Percentiles rank a stretch among this genome's conserved stretches.
phyloP scores from a whole-genome alignment of 2,888 invertebrate species.

The Dryocosmus kuriphilus region DNA sequence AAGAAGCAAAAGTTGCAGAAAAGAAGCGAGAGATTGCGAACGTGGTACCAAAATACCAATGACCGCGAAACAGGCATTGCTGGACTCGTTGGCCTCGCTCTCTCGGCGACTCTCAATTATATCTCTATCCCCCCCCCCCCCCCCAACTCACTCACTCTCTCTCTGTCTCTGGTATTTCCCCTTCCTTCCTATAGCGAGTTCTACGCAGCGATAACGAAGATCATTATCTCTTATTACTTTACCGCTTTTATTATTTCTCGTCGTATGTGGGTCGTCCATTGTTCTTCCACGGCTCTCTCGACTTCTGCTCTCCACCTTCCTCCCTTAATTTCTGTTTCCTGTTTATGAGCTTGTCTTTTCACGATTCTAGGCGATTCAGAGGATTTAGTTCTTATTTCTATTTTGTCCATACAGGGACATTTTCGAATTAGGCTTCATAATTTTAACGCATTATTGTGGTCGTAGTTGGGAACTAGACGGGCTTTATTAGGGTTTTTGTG shows the following conservation, averaged over 20 bases:
- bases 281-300: conserved; percentile 49
- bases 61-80: conserved; percentile 38
- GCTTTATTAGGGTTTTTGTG: no score
- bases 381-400: background rate
- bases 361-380: background rate
- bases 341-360: conserved; percentile 3
- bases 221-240: conserved; percentile 64
- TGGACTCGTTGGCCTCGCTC: conserved; percentile 36
- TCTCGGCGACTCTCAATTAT: conserved; percentile 9
- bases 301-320: conserved; percentile 35
- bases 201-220: conserved; percentile 58
- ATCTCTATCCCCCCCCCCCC: conserved; percentile 31
- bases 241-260: conserved; percentile 60
- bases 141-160: conserved; percentile 32
- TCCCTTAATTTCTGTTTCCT: conserved; percentile 24
- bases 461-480: no score
- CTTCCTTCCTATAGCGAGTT: background rate
- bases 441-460: no score
- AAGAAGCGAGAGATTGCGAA: conserved; percentile 33
- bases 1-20: conserved; percentile 21
- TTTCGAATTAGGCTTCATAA: no score
- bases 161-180: conserved; percentile 10
- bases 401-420: no score
- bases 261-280: conserved; percentile 56
- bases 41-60: conserved; percentile 37